Evolutionary conservation across 2,888 invertebrate species (phyloP).

Genomic region (Deroplatys truncata): DNA sequence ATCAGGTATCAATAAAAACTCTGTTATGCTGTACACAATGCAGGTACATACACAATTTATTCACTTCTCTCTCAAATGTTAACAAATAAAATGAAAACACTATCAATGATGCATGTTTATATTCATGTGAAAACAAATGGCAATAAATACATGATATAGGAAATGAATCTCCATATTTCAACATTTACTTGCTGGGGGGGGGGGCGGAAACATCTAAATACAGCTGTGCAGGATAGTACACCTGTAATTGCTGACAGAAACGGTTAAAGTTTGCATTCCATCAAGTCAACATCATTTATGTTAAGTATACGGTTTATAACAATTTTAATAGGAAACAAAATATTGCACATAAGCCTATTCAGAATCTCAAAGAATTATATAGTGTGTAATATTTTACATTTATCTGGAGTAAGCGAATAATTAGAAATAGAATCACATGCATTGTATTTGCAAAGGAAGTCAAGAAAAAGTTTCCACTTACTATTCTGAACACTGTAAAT

Average conservation of each 20-base stretch:
- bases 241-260: not conserved
- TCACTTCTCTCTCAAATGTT: conserved; percentile 7
- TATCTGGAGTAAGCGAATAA: not conserved
- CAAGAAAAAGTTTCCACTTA: not conserved
- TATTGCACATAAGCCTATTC: not conserved
- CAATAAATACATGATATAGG: conserved; percentile 14
- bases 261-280: not conserved
- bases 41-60: conserved; percentile 13
- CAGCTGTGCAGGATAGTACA: not conserved
- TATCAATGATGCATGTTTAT: not conserved
- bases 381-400: not conserved
- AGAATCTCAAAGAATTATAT: not conserved
- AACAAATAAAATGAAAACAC: conserved; percentile 9
- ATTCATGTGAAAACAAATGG: conserved; percentile 15
- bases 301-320: not conserved
- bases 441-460: not conserved
- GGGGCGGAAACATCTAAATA: not conserved
- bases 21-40: not conserved
- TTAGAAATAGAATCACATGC: not conserved
- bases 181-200: not conserved
- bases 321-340: not conserved
- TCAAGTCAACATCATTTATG: not conserved
- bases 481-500: not conserved
- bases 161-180: not conserved
- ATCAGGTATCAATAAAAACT: not conserved